These are phyloP conservation scores for Eurosta solidaginis DNA, from an alignment of 1,140 invertebrate genomes.

Conservation along the genomic window DNA sequence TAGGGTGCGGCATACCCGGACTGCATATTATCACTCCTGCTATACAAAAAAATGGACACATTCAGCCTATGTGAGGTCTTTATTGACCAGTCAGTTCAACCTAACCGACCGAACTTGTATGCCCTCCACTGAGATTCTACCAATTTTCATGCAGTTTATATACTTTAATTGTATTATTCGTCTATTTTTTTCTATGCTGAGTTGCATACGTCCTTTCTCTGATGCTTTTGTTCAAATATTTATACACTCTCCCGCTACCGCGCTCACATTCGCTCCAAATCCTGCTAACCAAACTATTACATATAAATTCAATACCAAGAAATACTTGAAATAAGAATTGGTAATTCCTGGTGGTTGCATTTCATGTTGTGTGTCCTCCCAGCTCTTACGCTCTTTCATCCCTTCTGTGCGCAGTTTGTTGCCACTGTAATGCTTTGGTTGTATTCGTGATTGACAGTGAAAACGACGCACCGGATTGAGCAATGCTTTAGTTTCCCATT, in stretches of 20 bases:
- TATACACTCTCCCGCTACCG: background rate
- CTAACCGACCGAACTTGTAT: too few species aligned
- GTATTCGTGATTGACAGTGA: background rate
- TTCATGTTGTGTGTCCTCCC: background rate
- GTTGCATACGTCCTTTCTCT: background rate
- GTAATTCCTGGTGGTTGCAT: background rate
- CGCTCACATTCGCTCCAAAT: background rate
- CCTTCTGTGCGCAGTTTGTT: background rate
- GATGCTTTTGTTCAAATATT: background rate
- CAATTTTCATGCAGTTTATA: background rate
- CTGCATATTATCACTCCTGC: too few species aligned
- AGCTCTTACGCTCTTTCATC: background rate
- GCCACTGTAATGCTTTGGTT: background rate
- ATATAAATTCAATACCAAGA: background rate
- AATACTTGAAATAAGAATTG: background rate
- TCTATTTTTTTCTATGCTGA: background rate
- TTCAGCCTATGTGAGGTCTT: too few species aligned
- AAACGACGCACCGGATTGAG: background rate
- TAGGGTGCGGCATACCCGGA: too few species aligned
- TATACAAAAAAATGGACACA: too few species aligned
- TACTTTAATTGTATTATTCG: background rate
- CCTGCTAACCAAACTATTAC: background rate
- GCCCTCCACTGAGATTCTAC: background rate
- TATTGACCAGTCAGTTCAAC: too few species aligned
- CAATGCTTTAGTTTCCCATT: constrained; percentile 17